Base-by-base conservation (phyloP, 2,797 vertebrate genomes). In the Lemur catta region DNA sequence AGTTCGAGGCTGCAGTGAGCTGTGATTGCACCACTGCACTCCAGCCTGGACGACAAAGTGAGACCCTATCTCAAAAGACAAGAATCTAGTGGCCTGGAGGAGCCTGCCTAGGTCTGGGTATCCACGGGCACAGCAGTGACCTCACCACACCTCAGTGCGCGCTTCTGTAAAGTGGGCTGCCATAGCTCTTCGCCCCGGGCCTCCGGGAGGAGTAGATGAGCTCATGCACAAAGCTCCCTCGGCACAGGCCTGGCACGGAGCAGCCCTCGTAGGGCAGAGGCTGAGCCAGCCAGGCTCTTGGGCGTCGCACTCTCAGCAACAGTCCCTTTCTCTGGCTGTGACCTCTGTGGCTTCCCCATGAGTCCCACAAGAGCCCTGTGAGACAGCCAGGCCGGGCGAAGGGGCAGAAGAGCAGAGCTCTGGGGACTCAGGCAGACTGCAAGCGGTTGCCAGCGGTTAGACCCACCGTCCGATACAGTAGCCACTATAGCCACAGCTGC, bases 351-450 rank as follows among this genome's bases (percentile, higher is more conserved):
- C 18, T 30, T 28, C 80, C 26, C 2, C 4, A 5, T 20, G 72
- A 13, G 30, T 43, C 57, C 59, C 1, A 3, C 2, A 26, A 59
- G 71, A 55, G 18, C 38, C n/a, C 55, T 2, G 3, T 28, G n/a
- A 9, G 35, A 22, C 1, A 7, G 20, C 35, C 0, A 1, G 30
- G 87, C 30, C 6, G 2, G 79, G 43, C 4, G 7, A 10, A 38
- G 0, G 15, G 12, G 72, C 82, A 24, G 72, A 41, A 30, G 43
- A 67, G n/a, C 69, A 0, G 0, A 7, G 65, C n/a, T 28, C 6
- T 2, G 15, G 35, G 74, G 26, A 43, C 33, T 24, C 52, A 4
- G 72, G 75, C 67, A n/a, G 72, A 18, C 9, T 71, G 33, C 71
- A 4, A 4, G 61, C 1, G 4, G 35, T 18, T 41, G 1, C 24